These are phyloP conservation scores for Seriola quinqueradiata DNA, from an alignment of 2,113 vertebrate species.

Conservation along the genomic window DNA sequence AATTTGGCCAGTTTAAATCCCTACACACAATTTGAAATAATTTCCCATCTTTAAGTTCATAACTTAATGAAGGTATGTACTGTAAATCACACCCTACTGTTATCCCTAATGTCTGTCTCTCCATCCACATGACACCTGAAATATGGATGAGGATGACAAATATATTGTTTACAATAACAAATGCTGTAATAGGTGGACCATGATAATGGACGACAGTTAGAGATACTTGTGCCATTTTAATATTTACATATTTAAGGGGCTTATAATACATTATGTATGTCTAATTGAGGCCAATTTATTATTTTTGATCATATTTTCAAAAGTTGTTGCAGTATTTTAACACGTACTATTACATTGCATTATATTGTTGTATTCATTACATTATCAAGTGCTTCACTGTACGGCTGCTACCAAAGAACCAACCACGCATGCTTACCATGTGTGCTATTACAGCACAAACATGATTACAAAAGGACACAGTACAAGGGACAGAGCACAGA, in stretches of 20 bases:
- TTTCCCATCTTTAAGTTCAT: background rate
- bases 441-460: background rate
- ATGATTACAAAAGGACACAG: background rate
- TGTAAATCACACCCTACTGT: no score
- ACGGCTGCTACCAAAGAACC: background rate
- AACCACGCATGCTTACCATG: background rate
- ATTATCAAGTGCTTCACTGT: background rate
- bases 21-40: no score
- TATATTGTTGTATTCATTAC: no score
- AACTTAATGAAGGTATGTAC: background rate
- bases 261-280: background rate
- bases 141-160: background rate
- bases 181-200: background rate
- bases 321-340: background rate
- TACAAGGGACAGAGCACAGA: background rate
- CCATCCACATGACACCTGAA: background rate
- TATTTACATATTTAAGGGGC: no score
- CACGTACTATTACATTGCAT: background rate
- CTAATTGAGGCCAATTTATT: background rate
- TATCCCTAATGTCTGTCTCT: background rate
- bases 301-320: background rate
- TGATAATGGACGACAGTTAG: background rate
- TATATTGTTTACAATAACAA: background rate
- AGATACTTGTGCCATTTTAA: background rate
- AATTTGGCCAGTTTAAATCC: no score